Base-by-base conservation (phyloP, 2,797 vertebrate species). In the Sebastes trivittatus region DNA sequence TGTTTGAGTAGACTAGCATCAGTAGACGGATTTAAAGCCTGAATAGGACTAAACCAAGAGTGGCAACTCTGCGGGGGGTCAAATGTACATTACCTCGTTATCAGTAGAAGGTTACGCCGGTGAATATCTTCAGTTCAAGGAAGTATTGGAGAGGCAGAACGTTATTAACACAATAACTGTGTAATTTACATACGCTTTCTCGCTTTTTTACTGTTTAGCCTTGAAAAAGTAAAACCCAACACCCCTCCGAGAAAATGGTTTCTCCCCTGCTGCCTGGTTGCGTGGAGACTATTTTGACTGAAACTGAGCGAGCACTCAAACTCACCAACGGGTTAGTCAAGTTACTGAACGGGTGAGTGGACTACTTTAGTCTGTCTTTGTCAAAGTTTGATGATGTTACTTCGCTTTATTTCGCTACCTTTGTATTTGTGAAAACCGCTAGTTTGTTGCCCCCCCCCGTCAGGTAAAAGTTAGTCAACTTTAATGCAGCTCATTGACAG, bases 21-120 rank as follows among this genome's bases (percentile, higher is more conserved):
- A 29, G 71, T 2, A 29, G 76, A 67, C 13, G 10, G 11, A 66
- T 68, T 63, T 71, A 2, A 9, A 52, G 13, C 10, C 5, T 14
- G 60, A 81, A 75, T 11, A 23, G 80, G 91, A 88, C 73, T 63
- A 67, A 80, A 86, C 91, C 90, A 93, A 65, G 4, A 20, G 20
- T 1, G 10, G 22, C 38, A 46, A 11, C 11, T 42, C 7, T 55
- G 60, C 20, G 30, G 52, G 25, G n/a, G 84, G 62, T 34, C 3
- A 18, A 0, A 4, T 46, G 11, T 34, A 74, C 8, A 0, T 79
- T 74, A 3, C 3, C 0, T 29, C 0, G 7, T 16, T 20, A 18
- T 29, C 8, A 34, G 1, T 8, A 3, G 1, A 72, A 2, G 3
- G 10, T 38, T 1, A 20, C n/a, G 5, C 16, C 0, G 1, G 2